Percentiles rank a stretch among this genome's conserved stretches.
Evolutionary conservation across 2,888 invertebrate species (phyloP).

Genomic region (Sceliomorpha sp.): DNA sequence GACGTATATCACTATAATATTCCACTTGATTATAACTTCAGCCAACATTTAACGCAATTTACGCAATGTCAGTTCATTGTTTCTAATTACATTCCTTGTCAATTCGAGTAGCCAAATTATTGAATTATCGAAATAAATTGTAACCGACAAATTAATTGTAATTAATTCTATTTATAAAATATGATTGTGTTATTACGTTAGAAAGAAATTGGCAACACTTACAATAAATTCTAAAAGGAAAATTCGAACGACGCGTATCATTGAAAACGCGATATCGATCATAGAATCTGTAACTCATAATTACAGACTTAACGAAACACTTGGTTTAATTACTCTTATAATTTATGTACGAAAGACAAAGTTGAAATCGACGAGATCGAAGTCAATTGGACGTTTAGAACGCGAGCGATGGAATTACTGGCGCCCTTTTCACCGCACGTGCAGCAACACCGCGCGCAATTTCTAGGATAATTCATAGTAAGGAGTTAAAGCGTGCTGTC

Average conservation of each 20-base stretch:
- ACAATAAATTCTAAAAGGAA: constrained; percentile 77
- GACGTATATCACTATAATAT: too few relatives aligned
- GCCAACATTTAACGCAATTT: too few relatives aligned
- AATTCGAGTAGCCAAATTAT: too few relatives aligned
- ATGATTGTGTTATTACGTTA: neutral
- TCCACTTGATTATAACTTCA: too few relatives aligned
- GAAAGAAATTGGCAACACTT: constrained; percentile 61
- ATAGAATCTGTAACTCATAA: constrained; percentile 79
- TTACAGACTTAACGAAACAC: neutral
- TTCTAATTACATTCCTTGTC: too few relatives aligned
- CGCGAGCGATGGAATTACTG: constrained; percentile 39
- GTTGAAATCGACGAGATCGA: too few relatives aligned
- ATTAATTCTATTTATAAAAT: neutral
- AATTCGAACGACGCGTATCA: constrained; percentile 69
- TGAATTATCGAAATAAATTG: too few relatives aligned
- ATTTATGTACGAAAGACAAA: constrained; percentile 4
- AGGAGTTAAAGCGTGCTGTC: constrained; percentile 29
- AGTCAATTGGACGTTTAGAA: constrained; percentile 5
- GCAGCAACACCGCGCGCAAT: constrained; percentile 7
- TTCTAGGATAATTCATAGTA: constrained; percentile 24
- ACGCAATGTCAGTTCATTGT: too few relatives aligned
- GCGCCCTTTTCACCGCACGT: constrained; percentile 28
- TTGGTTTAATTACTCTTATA: neutral
- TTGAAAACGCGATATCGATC: constrained; percentile 79
- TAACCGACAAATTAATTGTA: neutral